These are phyloP conservation scores for Pachypanchax playfairii DNA, from an alignment of 2,113 vertebrate genomes.

Conservation along the genomic window DNA sequence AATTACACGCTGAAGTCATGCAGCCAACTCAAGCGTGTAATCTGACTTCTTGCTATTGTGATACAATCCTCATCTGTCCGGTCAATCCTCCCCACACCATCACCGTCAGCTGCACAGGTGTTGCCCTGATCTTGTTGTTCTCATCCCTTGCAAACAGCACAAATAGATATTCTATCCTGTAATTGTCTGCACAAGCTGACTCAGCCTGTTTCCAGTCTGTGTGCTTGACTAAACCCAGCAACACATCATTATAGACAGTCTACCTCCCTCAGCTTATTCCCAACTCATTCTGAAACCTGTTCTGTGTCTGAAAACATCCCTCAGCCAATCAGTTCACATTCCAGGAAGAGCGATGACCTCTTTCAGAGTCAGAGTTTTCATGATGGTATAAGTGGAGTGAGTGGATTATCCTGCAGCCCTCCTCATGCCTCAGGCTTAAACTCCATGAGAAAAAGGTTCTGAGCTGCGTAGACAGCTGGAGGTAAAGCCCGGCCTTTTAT, in stretches of 20 bases:
- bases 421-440: constrained; percentile 6
- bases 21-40: constrained; percentile 18
- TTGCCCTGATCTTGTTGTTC: constrained; percentile 33
- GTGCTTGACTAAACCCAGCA: constrained; percentile 32
- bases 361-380: constrained; percentile 2
- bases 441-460: constrained; percentile 12
- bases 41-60: constrained; percentile 39
- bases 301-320: constrained; percentile 20
- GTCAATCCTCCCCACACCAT: constrained; percentile 4
- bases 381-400: neutral
- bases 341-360: constrained; percentile 6
- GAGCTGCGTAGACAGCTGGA: constrained; percentile 17
- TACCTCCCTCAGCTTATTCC: neutral
- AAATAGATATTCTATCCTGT: constrained; percentile 50
- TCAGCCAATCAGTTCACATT: constrained; percentile 12
- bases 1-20: constrained; percentile 53
- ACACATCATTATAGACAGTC: constrained; percentile 43
- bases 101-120: constrained; percentile 33
- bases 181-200: constrained; percentile 50
- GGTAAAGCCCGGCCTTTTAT: constrained; percentile 1
- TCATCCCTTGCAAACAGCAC: constrained; percentile 39
- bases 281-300: constrained; percentile 11
- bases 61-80: constrained; percentile 27
- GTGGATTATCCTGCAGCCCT: neutral
- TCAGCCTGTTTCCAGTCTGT: constrained; percentile 50